Evolutionary conservation across 2,888 invertebrate species (phyloP), one percentile per base, ranked within the genome.

Genomic region (Chrysolina americana): DNA sequence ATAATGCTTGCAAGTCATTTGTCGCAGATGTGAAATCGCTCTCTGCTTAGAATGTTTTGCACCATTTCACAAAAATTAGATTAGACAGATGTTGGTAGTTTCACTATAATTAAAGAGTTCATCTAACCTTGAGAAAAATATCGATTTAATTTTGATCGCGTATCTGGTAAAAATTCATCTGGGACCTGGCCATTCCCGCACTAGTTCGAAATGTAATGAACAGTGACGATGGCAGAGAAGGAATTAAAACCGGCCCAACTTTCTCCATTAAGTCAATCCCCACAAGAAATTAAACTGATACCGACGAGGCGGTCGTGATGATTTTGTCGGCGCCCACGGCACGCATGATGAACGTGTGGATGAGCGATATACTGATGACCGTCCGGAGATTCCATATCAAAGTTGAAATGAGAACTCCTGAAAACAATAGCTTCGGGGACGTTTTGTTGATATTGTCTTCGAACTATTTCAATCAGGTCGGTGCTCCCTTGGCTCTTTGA

Each of bases 241-340:
- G 80, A 82, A 83, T 83, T 83, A 83, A 83, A 85, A 84, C 81
- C 79, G 82, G 79, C 79, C 79, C 81, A 85, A 84, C 83, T 85
- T 85, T 84, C 81, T 80, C 83, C 84, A 84, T 85, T 84, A 85
- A 84, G 79, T 77, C 78, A 81, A 83, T 83, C 82, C 83, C 84
- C 85, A 81, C 79, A 84, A 83, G 84, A 84, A 84, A 85, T 85
- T 84, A 84, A 81, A 83, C 78, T 79, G 83, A 84, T 82, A 82
- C 81, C 74, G 75, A 69, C 80, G 78, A 75, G 79, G 80, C 72
- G 81, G 82, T 65, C 75, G 81, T 78, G 81, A 83, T 84, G 83
- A 85, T 84, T 85, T 79, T 83, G 84, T 85, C 82, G 82, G 77
- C 75, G 74, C 72, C 50, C 28, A 28, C 47, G 65, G 70, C 78